Percentiles rank a stretch among this genome's conserved stretches.
These are phyloP conservation scores for Calyptommatus sinebrachiatus DNA, from an alignment of 2,113 vertebrate genomes.

Conservation along the genomic window DNA sequence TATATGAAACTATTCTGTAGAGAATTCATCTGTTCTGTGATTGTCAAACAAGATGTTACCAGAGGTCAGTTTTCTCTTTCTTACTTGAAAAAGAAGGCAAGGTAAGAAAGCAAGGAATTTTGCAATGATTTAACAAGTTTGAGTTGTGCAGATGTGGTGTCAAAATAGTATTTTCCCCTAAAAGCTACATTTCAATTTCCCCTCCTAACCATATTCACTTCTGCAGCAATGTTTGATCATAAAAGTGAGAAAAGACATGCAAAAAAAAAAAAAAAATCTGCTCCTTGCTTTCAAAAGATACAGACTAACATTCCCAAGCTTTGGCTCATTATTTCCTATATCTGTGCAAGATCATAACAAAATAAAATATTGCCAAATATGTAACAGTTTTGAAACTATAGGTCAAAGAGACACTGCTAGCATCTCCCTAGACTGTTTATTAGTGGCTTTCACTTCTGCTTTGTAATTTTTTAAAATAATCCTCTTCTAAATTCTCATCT, in stretches of 20 bases:
- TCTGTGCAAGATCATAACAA: slow-evolving; percentile 12
- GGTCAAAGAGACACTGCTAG: slow-evolving; percentile 29
- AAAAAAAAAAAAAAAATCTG: slow-evolving; percentile 44
- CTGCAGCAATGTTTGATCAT: slow-evolving; percentile 44
- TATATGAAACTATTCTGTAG: slow-evolving; percentile 50
- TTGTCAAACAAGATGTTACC: slow-evolving; percentile 45
- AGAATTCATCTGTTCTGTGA: slow-evolving; percentile 34
- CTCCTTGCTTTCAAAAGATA: slow-evolving; percentile 34
- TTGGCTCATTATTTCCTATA: slow-evolving; percentile 32
- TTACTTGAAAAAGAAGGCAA: slow-evolving; percentile 22
- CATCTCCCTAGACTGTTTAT: background rate
- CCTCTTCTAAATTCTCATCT: background rate
- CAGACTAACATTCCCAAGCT: slow-evolving; percentile 29
- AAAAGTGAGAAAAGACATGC: slow-evolving; percentile 32
- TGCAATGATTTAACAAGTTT: slow-evolving; percentile 31
- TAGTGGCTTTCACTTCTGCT: background rate
- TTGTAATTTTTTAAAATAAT: background rate
- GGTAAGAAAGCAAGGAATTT: slow-evolving; percentile 57
- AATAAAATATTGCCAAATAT: slow-evolving; percentile 18
- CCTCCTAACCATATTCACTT: slow-evolving; percentile 32
- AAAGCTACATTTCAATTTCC: slow-evolving; percentile 38
- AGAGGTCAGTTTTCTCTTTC: slow-evolving; percentile 42
- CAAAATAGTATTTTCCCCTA: slow-evolving; percentile 31
- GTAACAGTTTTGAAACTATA: background rate
- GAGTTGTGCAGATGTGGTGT: slow-evolving; percentile 17